Base-by-base conservation (phyloP, 2,888 invertebrate species). In the Stegana nigrithorax region DNA sequence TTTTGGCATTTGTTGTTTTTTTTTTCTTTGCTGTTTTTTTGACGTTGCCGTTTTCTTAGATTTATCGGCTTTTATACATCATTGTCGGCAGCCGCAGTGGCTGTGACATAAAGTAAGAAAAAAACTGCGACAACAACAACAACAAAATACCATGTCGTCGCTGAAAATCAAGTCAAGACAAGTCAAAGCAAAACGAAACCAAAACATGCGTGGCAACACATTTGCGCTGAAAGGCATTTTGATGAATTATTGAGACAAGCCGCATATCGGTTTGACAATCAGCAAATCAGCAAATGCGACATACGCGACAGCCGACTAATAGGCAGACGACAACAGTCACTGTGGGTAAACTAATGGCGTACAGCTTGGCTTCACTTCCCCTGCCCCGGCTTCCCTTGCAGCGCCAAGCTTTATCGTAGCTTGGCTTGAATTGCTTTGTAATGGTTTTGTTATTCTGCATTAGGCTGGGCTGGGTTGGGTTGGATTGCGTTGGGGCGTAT, bases 241-340 rank as follows among this genome's bases (percentile, higher is more conserved):
- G 75, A 75, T 79, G 75, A 75, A 75, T 75, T 75, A 78, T 75
- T 79, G 75, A 67, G 70, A 77, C 75, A 51, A 51, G 51, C 51
- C 51, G 75, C 75, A 78, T 77, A 73, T 77, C 79, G 68, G 65
- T 73, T 60, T 78, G 75, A 77, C 77, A 79, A 75, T 75, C 75
- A 73, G 70, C 75, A 77, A 75, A 78, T 77, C 78, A 75, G 69
- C 70, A 60, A 51, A 26, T 51, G 51, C 10, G 51, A 26, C 51
- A 51, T 7, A 51, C 26, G 51, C 51, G 29, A 51, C 29, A 39
- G 17, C 19, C 51, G 27, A 27, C 51, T 51, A 51, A 51, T 51
- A 51, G 51, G 29, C 29, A 29, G n/a, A n/a, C n/a, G n/a, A n/a
- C n/a, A n/a, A n/a, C n/a, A n/a, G n/a, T n/a, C n/a, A n/a, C n/a